These are phyloP conservation scores for Idaea dimidiata DNA, from an alignment of 2,888 invertebrate species.

Conservation along the genomic window DNA sequence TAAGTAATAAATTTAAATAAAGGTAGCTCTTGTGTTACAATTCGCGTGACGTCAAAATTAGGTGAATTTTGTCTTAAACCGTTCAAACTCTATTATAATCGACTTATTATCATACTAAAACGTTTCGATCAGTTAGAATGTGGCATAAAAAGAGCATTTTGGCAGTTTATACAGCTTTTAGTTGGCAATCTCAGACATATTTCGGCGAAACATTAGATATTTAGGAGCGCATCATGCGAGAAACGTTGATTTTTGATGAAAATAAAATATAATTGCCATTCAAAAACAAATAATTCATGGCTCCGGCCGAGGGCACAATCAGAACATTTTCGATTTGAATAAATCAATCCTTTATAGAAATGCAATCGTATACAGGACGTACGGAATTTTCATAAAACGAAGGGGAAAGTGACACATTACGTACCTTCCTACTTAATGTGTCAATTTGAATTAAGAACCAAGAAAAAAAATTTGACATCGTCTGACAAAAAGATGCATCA, in stretches of 20 bases:
- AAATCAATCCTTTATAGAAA: slow-evolving; percentile 78
- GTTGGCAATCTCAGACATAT: slow-evolving; percentile 53
- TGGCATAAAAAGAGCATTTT: slow-evolving; percentile 35
- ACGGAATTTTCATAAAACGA: slow-evolving; percentile 5
- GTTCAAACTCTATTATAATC: slow-evolving; percentile 41
- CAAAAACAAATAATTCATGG: slow-evolving; percentile 77
- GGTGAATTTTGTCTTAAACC: slow-evolving; percentile 12
- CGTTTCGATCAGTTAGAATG: slow-evolving; percentile 41
- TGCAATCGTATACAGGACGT: slow-evolving; percentile 65
- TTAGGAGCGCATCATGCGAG: slow-evolving; percentile 62
- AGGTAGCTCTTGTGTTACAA: slow-evolving; percentile 3
- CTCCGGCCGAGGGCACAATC: slow-evolving; percentile 70
- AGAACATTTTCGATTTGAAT: slow-evolving; percentile 77
- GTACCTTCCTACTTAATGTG: slow-evolving; percentile 3
- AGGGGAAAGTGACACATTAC: too few relatives aligned
- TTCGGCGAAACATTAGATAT: slow-evolving; percentile 71
- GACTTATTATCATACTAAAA: slow-evolving; percentile 51
- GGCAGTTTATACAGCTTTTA: slow-evolving; percentile 28
- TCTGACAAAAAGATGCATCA: too few relatives aligned
- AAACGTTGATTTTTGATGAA: slow-evolving; percentile 60
- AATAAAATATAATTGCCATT: slow-evolving; percentile 80
- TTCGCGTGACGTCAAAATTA: slow-evolving; percentile 24
- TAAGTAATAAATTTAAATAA: not conserved
- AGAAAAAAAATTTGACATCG: too few relatives aligned
- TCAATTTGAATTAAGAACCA: not conserved